Base-by-base conservation (phyloP, 1,140 invertebrate genomes). In the Aphidius ervi region DNA sequence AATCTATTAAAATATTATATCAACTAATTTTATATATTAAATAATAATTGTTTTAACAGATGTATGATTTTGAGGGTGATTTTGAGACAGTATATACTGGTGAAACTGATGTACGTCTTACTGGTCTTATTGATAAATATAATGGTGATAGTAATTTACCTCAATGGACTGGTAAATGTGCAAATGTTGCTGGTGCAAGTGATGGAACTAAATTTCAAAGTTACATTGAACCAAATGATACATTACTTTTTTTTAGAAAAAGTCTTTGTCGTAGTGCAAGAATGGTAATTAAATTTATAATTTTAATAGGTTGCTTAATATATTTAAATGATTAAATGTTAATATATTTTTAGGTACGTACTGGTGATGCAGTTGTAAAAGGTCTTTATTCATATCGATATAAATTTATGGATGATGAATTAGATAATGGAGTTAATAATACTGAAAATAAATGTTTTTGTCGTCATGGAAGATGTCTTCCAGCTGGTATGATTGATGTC, bases 131-230 rank as follows among this genome's bases (percentile, higher is more conserved):
- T 57, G 89, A 90, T 23, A 92, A 85, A 2, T 93, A 91, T 74
- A 84, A 88, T 53, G 88, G 90, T 0, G 78, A 84, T 8, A 82
- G 83, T 4, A 82, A 85, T 59, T 76, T 94, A 9, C 86, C 89
- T 0, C 90, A 92, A 65, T 94, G 91, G 91, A 71, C 85, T 0
- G 86, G 84, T 45, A 80, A 82, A 39, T 94, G 92, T 70, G 90
- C 87, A 41, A 87, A 88, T 63, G 85, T 95, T 10, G 82, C 86
- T 55, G 84, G 85, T n/a, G 84, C 90, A 0, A 93, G 90, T 5
- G 93, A 95, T 73, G 92, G 91, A n/a, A 86, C 88, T 6, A 93
- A 93, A 72, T 94, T 93, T 70, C 85, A 82, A 10, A 86, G 89
- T 59, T 84, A 84, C 23, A 82, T 93, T 2, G 63, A 82, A 39